phyloP scores from a whole-genome alignment of 2,113 vertebrate species.

The Hippocampus guttulatus region DNA sequence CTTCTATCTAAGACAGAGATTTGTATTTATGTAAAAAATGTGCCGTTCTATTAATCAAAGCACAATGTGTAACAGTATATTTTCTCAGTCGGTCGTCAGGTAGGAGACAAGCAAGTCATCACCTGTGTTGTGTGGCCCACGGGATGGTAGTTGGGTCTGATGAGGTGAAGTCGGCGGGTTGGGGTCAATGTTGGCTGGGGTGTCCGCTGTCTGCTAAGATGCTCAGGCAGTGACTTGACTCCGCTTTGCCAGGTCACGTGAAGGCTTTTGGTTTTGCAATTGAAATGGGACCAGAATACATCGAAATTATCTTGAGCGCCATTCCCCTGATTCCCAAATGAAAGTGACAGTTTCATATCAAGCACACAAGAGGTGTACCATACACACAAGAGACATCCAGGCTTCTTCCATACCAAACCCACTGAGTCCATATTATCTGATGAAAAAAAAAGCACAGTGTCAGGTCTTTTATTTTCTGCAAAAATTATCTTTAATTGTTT shows the following conservation, averaged over 20 bases:
- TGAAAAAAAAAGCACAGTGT: background rate
- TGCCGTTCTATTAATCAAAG: constrained; percentile 64
- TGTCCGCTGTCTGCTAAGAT: background rate
- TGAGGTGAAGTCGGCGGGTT: background rate
- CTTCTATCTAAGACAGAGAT: constrained; percentile 55
- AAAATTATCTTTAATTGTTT: background rate
- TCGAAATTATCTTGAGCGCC: no score
- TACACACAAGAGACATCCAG: background rate
- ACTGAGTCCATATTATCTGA: background rate
- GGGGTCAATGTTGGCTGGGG: background rate
- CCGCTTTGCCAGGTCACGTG: background rate
- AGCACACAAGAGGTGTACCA: background rate
- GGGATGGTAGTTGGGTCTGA: background rate
- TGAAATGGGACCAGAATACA: background rate
- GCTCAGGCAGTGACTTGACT: constrained; percentile 15
- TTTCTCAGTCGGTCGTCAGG: background rate
- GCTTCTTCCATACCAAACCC: background rate
- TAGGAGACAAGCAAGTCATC: background rate
- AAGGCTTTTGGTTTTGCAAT: background rate
- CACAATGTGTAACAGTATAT: constrained; percentile 55
- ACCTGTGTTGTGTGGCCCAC: background rate
- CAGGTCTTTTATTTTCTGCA: background rate
- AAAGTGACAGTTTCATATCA: background rate
- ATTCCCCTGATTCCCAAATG: background rate
- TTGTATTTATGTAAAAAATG: constrained; percentile 64